Conservation (phyloP, 2,888 invertebrate species). For the Meghimatium bilineatum region DNA sequence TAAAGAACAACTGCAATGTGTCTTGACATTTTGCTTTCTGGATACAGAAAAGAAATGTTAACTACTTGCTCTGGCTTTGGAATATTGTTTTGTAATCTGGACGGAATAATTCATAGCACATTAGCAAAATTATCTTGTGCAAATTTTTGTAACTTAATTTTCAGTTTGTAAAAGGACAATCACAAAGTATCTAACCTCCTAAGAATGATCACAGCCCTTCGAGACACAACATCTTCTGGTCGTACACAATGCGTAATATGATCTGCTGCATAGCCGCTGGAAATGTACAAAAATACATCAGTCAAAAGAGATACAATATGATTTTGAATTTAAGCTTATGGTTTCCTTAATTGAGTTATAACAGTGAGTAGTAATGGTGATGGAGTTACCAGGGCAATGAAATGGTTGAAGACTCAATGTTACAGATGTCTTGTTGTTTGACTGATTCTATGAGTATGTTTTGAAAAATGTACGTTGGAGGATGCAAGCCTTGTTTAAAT, state of each 20-base stretch:
- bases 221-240: conserved; percentile 79
- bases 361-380: neutral
- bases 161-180: neutral
- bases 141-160: too few species aligned
- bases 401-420: too few species aligned
- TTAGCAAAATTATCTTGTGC: too few species aligned
- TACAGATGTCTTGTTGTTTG: too few species aligned
- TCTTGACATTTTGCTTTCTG: too few species aligned
- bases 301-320: neutral
- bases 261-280: conserved; percentile 80
- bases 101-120: neutral
- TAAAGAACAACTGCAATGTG: too few species aligned
- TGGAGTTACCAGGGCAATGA: too few species aligned
- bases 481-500: too few species aligned
- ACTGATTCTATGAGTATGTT: too few species aligned
- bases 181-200: conserved; percentile 72
- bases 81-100: conserved; percentile 66
- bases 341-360: neutral
- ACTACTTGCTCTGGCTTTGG: conserved; percentile 57
- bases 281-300: conserved; percentile 54
- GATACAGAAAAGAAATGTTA: conserved; percentile 36
- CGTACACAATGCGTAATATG: conserved; percentile 80
- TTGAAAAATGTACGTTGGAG: too few species aligned
- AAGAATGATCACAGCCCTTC: conserved; percentile 80
- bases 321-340: neutral